Conservation (phyloP, 2,888 invertebrate genomes). For the Parascotia fuliginaria region DNA sequence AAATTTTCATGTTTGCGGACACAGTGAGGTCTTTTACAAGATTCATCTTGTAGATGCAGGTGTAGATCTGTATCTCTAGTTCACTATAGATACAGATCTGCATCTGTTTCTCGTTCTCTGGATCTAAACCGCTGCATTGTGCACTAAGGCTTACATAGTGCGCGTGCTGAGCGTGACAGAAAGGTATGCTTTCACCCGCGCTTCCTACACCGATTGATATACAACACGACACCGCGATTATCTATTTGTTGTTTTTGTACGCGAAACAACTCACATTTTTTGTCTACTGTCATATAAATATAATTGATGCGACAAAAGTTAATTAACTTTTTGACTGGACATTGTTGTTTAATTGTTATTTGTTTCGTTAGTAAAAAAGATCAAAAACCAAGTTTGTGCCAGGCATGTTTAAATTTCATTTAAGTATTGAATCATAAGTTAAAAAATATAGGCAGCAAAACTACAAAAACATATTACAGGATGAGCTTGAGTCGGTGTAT, state of each 20-base stretch:
- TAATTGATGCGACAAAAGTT: neutral
- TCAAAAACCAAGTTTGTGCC: neutral
- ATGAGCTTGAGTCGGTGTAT: constrained; percentile 23
- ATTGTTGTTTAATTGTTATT: neutral
- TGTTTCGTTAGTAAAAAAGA: too few relatives aligned
- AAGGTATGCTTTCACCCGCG: constrained; percentile 55
- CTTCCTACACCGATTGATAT: constrained; percentile 51
- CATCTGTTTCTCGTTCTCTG: constrained; percentile 3
- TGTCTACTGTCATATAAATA: neutral
- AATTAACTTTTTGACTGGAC: neutral
- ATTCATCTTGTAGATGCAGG: neutral
- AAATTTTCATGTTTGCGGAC: too few relatives aligned
- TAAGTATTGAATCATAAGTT: neutral
- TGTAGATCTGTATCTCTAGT: neutral
- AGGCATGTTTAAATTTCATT: neutral
- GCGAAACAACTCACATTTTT: constrained; percentile 17
- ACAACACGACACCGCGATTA: constrained; percentile 53
- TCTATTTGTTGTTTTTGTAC: constrained; percentile 42
- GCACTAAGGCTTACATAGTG: constrained; percentile 37
- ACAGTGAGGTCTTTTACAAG: neutral
- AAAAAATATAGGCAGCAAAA: constrained; percentile 1
- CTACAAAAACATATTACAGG: constrained; percentile 44
- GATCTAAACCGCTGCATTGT: constrained; percentile 36
- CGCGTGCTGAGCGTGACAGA: constrained; percentile 59
- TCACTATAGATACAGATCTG: too few relatives aligned